Percentiles rank a stretch among this genome's conserved stretches.
phyloP scores from a whole-genome alignment of 2,888 invertebrate species.

The Glyphotaelius pellucidus region DNA sequence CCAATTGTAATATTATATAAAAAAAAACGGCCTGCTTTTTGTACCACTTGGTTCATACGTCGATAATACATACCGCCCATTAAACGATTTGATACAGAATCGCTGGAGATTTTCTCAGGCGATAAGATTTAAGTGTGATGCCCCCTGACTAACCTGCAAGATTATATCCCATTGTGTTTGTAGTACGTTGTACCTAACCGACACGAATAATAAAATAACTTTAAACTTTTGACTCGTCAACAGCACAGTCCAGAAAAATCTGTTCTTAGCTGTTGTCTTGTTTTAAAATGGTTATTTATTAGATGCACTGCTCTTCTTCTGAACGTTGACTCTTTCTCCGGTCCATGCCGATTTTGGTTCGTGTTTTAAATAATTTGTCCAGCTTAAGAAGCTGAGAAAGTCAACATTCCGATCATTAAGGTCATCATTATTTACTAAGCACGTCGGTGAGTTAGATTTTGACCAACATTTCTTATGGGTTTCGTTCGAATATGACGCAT shows the following conservation, averaged over 20 bases:
- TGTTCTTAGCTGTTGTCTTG: not conserved
- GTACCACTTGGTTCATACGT: no score
- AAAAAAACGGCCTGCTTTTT: not conserved
- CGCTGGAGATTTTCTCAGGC: not conserved
- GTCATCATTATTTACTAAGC: not conserved
- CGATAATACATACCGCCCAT: not conserved
- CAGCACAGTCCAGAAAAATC: not conserved
- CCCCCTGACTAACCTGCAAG: not conserved
- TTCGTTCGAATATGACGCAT: not conserved
- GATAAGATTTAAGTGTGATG: not conserved
- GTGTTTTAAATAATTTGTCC: not conserved
- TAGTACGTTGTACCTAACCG: not conserved
- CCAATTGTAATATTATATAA: not conserved
- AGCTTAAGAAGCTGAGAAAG: not conserved
- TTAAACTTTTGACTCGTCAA: not conserved
- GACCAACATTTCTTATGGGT: not conserved
- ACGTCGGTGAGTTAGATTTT: not conserved
- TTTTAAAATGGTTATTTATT: not conserved
- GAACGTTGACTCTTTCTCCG: not conserved
- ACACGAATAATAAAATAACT: not conserved
- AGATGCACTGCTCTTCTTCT: not conserved
- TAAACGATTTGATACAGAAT: not conserved
- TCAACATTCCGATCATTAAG: slow-evolving; percentile 11
- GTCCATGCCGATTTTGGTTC: slow-evolving; percentile 10
- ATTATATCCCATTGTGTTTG: not conserved